A percentile compares a stretch with the other conserved stretches of the same genome.
phyloP scores from a whole-genome alignment of 2,113 vertebrate species.

The Puffinus mauretanicus region DNA sequence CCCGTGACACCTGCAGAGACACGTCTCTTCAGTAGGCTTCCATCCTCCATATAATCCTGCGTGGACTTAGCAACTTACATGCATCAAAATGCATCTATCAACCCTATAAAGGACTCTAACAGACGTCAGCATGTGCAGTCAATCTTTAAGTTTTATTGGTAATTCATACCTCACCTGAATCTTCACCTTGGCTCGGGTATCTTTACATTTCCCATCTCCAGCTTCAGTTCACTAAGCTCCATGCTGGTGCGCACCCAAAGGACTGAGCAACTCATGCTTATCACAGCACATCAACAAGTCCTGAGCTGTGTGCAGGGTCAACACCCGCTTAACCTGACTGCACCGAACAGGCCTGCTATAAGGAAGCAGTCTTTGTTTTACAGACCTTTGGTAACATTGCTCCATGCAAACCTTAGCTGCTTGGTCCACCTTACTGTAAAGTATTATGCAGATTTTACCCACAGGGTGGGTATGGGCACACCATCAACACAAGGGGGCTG shows the following conservation, averaged over 20 bases:
- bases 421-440: accelerated
- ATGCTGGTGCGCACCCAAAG: background rate
- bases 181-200: background rate
- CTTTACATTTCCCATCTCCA: background rate
- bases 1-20: background rate
- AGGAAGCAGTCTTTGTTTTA: background rate
- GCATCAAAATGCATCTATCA: background rate
- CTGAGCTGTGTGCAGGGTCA: background rate
- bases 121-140: background rate
- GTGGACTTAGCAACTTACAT: background rate
- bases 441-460: background rate
- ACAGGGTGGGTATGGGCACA: too few relatives aligned
- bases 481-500: background rate
- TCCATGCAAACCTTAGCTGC: background rate
- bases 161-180: background rate
- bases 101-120: background rate
- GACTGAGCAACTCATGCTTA: background rate
- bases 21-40: background rate
- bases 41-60: background rate
- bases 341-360: background rate
- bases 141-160: background rate
- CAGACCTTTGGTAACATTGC: background rate
- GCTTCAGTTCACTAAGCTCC: background rate
- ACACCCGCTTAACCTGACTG: background rate
- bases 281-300: background rate